Percentiles rank a stretch among this genome's conserved stretches.
phyloP scores from a whole-genome alignment of 2,797 vertebrate genomes.

The Atherinosoma microstoma region DNA sequence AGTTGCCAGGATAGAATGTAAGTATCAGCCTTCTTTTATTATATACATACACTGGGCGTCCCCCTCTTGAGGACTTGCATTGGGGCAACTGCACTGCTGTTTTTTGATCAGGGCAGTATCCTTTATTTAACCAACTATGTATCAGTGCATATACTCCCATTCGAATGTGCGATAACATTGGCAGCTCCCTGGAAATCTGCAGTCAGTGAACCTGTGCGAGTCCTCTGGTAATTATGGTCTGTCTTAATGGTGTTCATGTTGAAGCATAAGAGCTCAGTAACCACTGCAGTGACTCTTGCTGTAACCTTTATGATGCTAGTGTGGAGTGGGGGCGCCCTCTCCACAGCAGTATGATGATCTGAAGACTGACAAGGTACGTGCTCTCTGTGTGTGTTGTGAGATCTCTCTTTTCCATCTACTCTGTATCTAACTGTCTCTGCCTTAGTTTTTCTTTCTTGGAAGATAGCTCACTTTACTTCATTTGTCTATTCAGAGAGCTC shows the following conservation, averaged over 20 bases:
- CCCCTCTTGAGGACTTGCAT: slow-evolving; percentile 97
- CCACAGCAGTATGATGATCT: slow-evolving; percentile 98
- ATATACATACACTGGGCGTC: slow-evolving; percentile 97
- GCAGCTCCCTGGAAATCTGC: slow-evolving; percentile 62
- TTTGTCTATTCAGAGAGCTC: background rate
- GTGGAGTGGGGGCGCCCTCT: slow-evolving; percentile 96
- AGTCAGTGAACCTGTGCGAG: slow-evolving; percentile 98
- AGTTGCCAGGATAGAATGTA: slow-evolving; percentile 99
- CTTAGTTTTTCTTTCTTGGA: background rate
- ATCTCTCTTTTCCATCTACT: slow-evolving; percentile 29
- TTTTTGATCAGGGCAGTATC: slow-evolving; percentile 21
- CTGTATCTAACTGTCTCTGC: slow-evolving; percentile 28
- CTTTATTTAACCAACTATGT: slow-evolving; percentile 21
- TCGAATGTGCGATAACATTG: slow-evolving; percentile 10
- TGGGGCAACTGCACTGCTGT: slow-evolving; percentile 93
- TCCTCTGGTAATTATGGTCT: slow-evolving; percentile 86
- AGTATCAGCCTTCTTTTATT: slow-evolving; percentile 99
- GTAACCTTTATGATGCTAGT: slow-evolving; percentile 87
- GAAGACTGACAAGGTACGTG: slow-evolving; percentile 97
- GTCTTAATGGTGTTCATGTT: slow-evolving; percentile 85
- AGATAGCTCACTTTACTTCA: slow-evolving; percentile 8
- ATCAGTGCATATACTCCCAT: background rate
- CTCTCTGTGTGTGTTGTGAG: slow-evolving; percentile 67
- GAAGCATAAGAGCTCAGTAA: slow-evolving; percentile 86
- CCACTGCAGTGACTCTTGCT: slow-evolving; percentile 88